Conservation (phyloP, 2,113 vertebrate species). For the Antechinus stuartii region DNA sequence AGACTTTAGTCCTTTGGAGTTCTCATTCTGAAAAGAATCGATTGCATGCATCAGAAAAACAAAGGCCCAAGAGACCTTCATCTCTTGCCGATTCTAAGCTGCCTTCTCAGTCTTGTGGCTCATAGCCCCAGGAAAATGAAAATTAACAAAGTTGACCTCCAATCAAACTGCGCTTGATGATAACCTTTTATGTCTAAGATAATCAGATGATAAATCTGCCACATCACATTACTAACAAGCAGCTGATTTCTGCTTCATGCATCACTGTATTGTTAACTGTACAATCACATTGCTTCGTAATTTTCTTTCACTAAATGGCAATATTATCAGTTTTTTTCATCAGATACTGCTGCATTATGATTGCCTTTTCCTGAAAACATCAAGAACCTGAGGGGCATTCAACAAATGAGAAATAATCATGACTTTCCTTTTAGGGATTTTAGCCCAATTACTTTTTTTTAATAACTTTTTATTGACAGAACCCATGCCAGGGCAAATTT, state of each 20-base stretch:
- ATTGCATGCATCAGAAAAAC: neutral
- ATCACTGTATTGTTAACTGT: neutral
- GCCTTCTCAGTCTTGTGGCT: neutral
- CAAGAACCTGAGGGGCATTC: neutral
- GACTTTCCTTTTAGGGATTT: neutral
- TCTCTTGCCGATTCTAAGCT: neutral
- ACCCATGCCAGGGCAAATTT: too few species aligned
- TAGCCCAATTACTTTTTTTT: neutral
- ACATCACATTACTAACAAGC: neutral
- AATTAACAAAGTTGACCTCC: neutral
- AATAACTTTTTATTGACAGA: too few species aligned
- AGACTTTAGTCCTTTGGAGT: neutral
- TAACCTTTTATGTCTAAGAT: neutral
- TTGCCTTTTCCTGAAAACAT: neutral
- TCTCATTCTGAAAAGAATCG: neutral
- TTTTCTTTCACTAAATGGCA: neutral
- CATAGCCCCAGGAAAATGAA: neutral
- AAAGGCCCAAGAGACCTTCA: neutral
- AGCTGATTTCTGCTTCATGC: too few species aligned
- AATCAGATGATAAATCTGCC: neutral
- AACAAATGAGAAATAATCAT: too few species aligned
- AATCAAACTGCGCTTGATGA: neutral
- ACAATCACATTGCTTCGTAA: neutral
- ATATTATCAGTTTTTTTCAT: neutral
- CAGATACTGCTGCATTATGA: rapidly evolving